Evolutionary conservation across 2,888 invertebrate species (phyloP).

Genomic region (Oxyteleia sp.): DNA sequence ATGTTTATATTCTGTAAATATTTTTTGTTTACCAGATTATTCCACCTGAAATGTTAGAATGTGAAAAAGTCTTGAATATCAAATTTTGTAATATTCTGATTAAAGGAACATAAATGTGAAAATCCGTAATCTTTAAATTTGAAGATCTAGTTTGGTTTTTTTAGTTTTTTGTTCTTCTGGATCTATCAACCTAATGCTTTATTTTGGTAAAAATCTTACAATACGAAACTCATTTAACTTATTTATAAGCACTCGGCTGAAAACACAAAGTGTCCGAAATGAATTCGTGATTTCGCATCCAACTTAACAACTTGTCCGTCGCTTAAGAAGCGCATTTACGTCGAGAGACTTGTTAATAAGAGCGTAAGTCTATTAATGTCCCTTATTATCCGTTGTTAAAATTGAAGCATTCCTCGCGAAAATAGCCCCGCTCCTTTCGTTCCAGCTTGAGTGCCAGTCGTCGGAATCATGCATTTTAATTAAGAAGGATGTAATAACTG

Average conservation of each 20-base stretch:
- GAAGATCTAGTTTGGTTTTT: no score
- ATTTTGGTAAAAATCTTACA: neutral
- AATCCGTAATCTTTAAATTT: no score
- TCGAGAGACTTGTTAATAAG: constrained; percentile 19
- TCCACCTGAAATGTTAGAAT: no score
- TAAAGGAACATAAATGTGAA: no score
- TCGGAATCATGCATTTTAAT: constrained; percentile 13
- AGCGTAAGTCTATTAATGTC: constrained; percentile 30
- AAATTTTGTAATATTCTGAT: no score
- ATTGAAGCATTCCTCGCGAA: constrained; percentile 7
- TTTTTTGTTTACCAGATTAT: no score
- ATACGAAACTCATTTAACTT: neutral
- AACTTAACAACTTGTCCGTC: neutral
- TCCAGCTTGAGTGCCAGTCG: neutral
- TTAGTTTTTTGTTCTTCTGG: no score
- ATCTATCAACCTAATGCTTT: no score
- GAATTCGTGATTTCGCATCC: neutral
- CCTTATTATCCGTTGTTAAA: constrained; percentile 12
- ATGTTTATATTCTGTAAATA: no score
- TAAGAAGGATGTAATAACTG: constrained; percentile 34
- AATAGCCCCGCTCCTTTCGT: constrained; percentile 8
- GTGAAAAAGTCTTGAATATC: no score
- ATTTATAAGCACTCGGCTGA: neutral
- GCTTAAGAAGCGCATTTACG: neutral
- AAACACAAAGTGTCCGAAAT: neutral